Evolutionary conservation across 1,140 invertebrate genomes (phyloP).

Genomic region (Listronotus bonariensis): DNA sequence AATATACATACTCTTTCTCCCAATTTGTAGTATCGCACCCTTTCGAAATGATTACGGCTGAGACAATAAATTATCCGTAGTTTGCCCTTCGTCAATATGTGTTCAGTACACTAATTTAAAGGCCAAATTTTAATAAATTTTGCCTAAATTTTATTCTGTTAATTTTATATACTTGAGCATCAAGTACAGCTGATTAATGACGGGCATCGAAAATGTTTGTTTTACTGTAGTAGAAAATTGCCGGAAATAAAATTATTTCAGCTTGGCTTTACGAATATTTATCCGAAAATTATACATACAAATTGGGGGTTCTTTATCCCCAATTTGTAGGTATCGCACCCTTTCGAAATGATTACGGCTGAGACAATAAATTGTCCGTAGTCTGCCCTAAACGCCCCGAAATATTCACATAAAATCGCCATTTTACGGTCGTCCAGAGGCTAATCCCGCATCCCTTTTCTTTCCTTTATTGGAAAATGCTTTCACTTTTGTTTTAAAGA

Average conservation of each 20-base stretch:
- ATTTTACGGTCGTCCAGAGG: slow-evolving; percentile 20
- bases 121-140: too few relatives aligned
- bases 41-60: slow-evolving; percentile 17
- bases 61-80: slow-evolving; percentile 10
- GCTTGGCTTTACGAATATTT: not conserved
- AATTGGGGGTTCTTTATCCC: not conserved
- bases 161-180: too few relatives aligned
- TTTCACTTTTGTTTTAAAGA: slow-evolving; percentile 21
- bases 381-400: slow-evolving; percentile 10
- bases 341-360: slow-evolving; percentile 18
- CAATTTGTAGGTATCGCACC: slow-evolving; percentile 12
- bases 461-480: slow-evolving; percentile 22
- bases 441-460: slow-evolving; percentile 21
- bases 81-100: too few relatives aligned
- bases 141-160: too few relatives aligned
- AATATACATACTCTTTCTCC: slow-evolving; percentile 5
- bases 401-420: slow-evolving; percentile 29
- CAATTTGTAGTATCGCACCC: slow-evolving; percentile 12
- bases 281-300: slow-evolving; percentile 8
- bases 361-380: slow-evolving; percentile 11
- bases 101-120: too few relatives aligned
- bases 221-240: too few relatives aligned
- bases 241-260: too few relatives aligned
- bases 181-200: too few relatives aligned
- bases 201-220: too few relatives aligned